Evolutionary conservation across 2,888 invertebrate genomes (phyloP).

Genomic region (Pollenia amentaria): DNA sequence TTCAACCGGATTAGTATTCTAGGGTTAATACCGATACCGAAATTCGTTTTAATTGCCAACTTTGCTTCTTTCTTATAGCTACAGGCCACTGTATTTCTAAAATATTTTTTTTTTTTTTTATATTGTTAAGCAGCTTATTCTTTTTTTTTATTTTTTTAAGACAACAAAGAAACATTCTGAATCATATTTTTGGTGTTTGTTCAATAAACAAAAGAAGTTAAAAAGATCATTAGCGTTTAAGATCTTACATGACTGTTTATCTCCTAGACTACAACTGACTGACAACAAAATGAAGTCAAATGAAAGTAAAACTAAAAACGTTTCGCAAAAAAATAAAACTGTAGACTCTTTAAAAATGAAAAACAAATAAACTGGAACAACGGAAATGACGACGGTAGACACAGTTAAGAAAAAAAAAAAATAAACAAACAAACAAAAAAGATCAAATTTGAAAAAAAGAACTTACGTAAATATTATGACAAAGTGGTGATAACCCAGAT

Average conservation of each 20-base stretch:
- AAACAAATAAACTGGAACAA: neutral
- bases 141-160: slow-evolving; percentile 24
- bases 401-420: slow-evolving; percentile 1
- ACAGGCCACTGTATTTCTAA: slow-evolving; percentile 30
- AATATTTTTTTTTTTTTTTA: slow-evolving; percentile 1
- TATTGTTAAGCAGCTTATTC: neutral
- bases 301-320: slow-evolving; percentile 62
- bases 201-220: slow-evolving; percentile 14
- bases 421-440: neutral
- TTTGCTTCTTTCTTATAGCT: neutral
- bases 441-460: slow-evolving; percentile 18
- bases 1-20: too few species aligned
- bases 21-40: too few species aligned
- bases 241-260: neutral
- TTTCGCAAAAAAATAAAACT: slow-evolving; percentile 32
- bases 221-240: slow-evolving; percentile 9
- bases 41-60: neutral
- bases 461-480: slow-evolving; percentile 47
- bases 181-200: slow-evolving; percentile 23
- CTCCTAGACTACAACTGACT: neutral
- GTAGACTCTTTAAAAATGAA: neutral
- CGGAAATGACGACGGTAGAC: slow-evolving; percentile 21
- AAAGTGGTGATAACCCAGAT: slow-evolving; percentile 54
- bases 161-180: slow-evolving; percentile 52
- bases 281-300: slow-evolving; percentile 9